phyloP scores from a whole-genome alignment of 2,888 invertebrate genomes.

The Tachina lurida region DNA sequence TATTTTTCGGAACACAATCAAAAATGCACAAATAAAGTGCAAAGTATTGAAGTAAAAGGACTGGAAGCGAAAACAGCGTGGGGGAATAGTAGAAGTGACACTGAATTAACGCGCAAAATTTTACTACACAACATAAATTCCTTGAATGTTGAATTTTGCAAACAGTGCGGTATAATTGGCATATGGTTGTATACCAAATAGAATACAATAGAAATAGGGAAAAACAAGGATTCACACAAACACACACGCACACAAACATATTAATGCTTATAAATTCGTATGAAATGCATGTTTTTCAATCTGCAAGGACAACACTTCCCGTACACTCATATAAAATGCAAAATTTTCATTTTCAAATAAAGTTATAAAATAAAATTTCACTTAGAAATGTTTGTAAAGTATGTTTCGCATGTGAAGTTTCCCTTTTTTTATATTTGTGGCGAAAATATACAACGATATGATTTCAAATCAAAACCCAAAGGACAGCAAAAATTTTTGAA shows the following conservation, averaged over 20 bases:
- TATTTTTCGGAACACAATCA: slow-evolving; percentile 32
- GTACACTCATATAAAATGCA: slow-evolving; percentile 72
- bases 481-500: slow-evolving; percentile 30
- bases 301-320: slow-evolving; percentile 2
- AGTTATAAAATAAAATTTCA: slow-evolving; percentile 72
- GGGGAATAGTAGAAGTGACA: slow-evolving; percentile 27
- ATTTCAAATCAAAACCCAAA: slow-evolving; percentile 45
- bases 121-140: slow-evolving; percentile 65
- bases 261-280: slow-evolving; percentile 34
- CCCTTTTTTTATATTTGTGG: slow-evolving; percentile 73
- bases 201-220: slow-evolving; percentile 36
- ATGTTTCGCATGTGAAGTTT: slow-evolving; percentile 67
- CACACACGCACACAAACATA: neutral
- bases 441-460: slow-evolving; percentile 49
- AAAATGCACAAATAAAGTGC: slow-evolving; percentile 68
- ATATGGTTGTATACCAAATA: slow-evolving; percentile 61
- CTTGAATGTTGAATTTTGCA: slow-evolving; percentile 57
- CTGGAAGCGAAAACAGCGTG: slow-evolving; percentile 28
- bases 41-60: slow-evolving; percentile 54
- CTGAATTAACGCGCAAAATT: slow-evolving; percentile 51
- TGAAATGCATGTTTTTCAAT: slow-evolving; percentile 40
- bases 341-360: slow-evolving; percentile 74
- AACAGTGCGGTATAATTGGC: slow-evolving; percentile 65
- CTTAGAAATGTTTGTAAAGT: slow-evolving; percentile 23
- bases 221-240: slow-evolving; percentile 34